Percentiles rank a stretch among this genome's conserved stretches.
These are phyloP conservation scores for Syngnathus typhle DNA, from an alignment of 2,113 vertebrate species.

Conservation along the genomic window DNA sequence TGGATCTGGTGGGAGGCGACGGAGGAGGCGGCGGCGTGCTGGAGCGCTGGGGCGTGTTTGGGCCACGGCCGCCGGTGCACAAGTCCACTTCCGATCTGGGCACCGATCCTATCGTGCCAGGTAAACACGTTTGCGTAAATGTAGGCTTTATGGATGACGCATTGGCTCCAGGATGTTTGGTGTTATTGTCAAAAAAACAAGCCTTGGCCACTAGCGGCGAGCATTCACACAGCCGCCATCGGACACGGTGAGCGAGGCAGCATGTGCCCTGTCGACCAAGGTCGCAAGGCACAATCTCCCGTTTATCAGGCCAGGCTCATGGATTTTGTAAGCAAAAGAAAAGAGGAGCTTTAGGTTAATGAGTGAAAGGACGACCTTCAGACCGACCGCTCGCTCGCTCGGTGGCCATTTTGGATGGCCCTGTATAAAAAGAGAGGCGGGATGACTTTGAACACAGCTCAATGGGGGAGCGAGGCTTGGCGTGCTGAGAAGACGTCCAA, in stretches of 20 bases:
- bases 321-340: not conserved
- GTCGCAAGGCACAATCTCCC: not conserved
- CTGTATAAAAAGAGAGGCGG: not conserved
- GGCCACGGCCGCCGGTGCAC: conserved; percentile 73
- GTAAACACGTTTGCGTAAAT: conserved; percentile 16
- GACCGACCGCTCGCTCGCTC: no score
- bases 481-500: conserved; percentile 8
- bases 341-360: conserved; percentile 9
- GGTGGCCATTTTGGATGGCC: not conserved
- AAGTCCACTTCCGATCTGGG: conserved; percentile 80
- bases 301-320: not conserved
- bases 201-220: no score
- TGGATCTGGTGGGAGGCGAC: conserved; percentile 60
- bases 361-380: conserved; percentile 31
- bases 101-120: conserved; percentile 47
- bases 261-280: not conserved
- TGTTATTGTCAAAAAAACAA: no score
- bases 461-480: not conserved
- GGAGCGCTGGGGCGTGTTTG: conserved; percentile 85
- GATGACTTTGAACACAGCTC: not conserved
- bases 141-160: not conserved
- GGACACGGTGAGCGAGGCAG: not conserved
- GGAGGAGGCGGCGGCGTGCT: conserved; percentile 59
- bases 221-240: not conserved
- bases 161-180: not conserved